phyloP scores from a whole-genome alignment of 2,797 vertebrate genomes.

The Ceryle rudis region DNA sequence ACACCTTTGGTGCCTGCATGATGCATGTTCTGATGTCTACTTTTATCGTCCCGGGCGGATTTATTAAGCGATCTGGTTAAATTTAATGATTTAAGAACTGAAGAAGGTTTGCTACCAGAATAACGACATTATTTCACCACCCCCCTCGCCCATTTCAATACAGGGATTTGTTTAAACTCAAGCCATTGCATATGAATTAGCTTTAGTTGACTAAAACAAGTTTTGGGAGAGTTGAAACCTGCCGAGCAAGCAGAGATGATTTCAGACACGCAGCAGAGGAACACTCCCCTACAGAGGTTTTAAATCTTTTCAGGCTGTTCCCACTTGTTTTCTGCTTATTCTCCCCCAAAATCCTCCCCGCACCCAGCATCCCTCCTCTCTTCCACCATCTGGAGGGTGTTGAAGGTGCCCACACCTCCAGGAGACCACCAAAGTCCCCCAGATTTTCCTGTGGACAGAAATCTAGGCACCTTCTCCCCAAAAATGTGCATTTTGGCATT shows the following conservation, averaged over 20 bases:
- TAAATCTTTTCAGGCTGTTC: background rate
- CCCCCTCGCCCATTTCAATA: background rate
- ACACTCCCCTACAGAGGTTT: background rate
- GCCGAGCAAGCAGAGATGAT: background rate
- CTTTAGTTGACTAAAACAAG: background rate
- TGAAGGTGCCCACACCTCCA: accelerated
- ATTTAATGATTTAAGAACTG: background rate
- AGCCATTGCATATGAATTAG: background rate
- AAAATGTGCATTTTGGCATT: background rate
- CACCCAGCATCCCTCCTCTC: background rate
- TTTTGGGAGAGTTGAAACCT: background rate
- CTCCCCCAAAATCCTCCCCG: accelerated
- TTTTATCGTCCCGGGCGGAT: background rate
- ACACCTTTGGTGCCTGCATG: accelerated
- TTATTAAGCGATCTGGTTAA: background rate
- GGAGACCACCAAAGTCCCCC: background rate
- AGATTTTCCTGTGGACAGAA: background rate
- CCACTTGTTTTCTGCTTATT: background rate
- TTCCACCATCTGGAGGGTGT: accelerated
- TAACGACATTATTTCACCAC: accelerated
- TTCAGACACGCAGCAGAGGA: background rate
- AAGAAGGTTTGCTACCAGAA: background rate
- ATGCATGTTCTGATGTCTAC: accelerated
- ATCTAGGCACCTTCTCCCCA: background rate
- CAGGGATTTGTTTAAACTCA: slow-evolving; percentile 22